Percentiles rank a stretch among this genome's conserved stretches.
These are phyloP conservation scores for Heliocidaris tuberculata DNA, from an alignment of 35 echinoderm and acorn worm species.

Conservation along the genomic window DNA sequence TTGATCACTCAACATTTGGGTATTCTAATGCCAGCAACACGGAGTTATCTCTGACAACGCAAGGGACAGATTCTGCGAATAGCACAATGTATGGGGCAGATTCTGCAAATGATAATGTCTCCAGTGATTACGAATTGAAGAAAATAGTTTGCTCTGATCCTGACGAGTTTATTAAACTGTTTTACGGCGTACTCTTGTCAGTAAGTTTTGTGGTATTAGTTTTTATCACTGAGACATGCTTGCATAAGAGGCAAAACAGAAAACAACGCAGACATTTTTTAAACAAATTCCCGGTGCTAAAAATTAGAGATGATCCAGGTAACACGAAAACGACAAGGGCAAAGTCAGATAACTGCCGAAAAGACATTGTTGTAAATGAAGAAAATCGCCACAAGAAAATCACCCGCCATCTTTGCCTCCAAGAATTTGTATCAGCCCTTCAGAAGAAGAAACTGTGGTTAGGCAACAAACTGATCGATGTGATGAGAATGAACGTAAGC, in stretches of 20 bases:
- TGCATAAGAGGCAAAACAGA: neutral
- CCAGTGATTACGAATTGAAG: neutral
- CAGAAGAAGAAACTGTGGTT: neutral
- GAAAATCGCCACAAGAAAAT: neutral
- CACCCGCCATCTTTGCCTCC: neutral
- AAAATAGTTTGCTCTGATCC: neutral
- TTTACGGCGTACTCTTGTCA: neutral
- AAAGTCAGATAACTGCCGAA: neutral
- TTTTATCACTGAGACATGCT: neutral
- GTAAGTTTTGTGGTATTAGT: neutral
- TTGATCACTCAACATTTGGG: neutral
- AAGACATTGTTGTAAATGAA: neutral
- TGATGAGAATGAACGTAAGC: neutral
- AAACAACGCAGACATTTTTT: neutral
- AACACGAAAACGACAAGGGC: neutral
- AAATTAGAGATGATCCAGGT: neutral
- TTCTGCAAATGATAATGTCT: neutral
- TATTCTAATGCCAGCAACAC: neutral
- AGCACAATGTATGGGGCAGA: neutral
- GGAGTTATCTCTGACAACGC: neutral
- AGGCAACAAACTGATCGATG: neutral
- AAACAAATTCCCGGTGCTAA: neutral
- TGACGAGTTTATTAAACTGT: neutral
- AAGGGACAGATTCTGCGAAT: neutral
- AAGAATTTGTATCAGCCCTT: neutral